A percentile compares a stretch with the other conserved stretches of the same genome.
These are phyloP conservation scores for Trichonephila clavata DNA, from an alignment of 1,140 invertebrate genomes.

Conservation along the genomic window DNA sequence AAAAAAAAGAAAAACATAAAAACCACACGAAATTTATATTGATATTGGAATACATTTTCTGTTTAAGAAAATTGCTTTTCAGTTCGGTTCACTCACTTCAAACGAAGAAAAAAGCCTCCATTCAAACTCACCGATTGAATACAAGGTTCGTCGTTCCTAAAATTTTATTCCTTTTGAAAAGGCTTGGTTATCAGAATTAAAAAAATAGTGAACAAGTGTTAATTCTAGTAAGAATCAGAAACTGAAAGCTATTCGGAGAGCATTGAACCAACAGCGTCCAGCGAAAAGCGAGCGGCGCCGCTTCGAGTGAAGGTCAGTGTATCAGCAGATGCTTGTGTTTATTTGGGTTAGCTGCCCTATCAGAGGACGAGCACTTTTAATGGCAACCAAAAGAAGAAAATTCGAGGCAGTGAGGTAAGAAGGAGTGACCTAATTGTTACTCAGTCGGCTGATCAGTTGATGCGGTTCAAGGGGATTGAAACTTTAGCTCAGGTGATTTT, in stretches of 20 bases:
- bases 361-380: neutral
- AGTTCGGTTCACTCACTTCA: too few species aligned
- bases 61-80: too few species aligned
- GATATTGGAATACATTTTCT: too few species aligned
- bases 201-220: too few species aligned
- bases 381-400: conserved; percentile 29
- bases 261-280: neutral
- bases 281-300: neutral
- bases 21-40: too few species aligned
- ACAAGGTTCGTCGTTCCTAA: too few species aligned
- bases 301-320: conserved; percentile 32
- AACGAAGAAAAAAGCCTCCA: too few species aligned
- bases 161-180: too few species aligned
- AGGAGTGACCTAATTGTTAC: conserved; percentile 41
- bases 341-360: conserved; percentile 15
- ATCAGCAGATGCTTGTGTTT: conserved; percentile 18
- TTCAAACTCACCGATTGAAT: too few species aligned
- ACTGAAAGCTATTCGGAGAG: neutral
- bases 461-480: neutral
- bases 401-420: neutral
- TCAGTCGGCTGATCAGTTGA: conserved; percentile 19
- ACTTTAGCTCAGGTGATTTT: neutral
- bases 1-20: too few species aligned
- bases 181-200: too few species aligned
- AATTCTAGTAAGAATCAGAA: too few species aligned